Conservation (phyloP, 2,797 vertebrate genomes). For the Muscicapa comitata region DNA sequence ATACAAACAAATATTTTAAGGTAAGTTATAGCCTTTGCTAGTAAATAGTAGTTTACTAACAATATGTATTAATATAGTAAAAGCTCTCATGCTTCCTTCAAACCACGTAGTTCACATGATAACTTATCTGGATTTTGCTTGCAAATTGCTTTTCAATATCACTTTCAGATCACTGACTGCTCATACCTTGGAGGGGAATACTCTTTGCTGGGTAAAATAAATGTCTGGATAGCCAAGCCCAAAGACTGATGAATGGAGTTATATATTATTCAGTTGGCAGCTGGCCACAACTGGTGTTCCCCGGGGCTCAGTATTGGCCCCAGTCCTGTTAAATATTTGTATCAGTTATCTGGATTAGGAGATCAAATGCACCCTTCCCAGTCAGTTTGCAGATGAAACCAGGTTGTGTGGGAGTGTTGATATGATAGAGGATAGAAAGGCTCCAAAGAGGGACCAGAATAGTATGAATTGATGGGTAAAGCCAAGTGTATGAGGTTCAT, state of each 20-base stretch:
- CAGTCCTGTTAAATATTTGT: not conserved
- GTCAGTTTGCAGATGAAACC: not conserved
- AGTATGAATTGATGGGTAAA: not conserved
- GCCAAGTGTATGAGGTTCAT: not conserved
- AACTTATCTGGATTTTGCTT: not conserved
- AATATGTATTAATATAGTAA: not conserved
- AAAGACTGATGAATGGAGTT: not conserved
- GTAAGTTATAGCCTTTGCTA: not conserved
- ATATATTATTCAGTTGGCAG: no score
- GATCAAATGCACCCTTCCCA: not conserved
- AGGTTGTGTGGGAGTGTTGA: accelerated
- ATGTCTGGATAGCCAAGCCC: accelerated
- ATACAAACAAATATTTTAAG: not conserved
- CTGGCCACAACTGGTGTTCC: not conserved
- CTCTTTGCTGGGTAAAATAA: not conserved
- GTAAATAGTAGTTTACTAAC: not conserved
- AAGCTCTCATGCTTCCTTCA: not conserved
- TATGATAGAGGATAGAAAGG: not conserved
- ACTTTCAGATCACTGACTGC: not conserved
- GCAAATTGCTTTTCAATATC: not conserved
- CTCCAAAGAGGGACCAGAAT: accelerated
- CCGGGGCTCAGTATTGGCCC: not conserved
- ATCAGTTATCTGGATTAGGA: not conserved
- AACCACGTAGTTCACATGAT: not conserved
- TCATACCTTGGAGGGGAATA: not conserved